phyloP scores from a whole-genome alignment of 2,888 invertebrate species.

The Leptothorax acervorum region DNA sequence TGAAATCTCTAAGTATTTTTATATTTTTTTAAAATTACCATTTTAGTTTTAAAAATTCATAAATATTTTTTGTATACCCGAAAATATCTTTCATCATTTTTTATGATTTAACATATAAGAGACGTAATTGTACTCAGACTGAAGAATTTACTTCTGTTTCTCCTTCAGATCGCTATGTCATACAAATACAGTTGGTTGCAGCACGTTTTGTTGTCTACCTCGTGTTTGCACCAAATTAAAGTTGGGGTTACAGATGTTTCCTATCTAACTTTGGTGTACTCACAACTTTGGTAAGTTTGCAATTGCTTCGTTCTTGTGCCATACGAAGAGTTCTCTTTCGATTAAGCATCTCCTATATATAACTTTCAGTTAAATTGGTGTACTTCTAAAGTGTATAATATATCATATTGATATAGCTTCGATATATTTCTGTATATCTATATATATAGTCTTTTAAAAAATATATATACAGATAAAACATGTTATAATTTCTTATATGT shows the following conservation, averaged over 20 bases:
- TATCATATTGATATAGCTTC: background rate
- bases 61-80: background rate
- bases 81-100: background rate
- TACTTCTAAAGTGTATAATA: background rate
- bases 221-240: conserved; percentile 44
- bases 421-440: background rate
- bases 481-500: background rate
- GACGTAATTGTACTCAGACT: background rate
- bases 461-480: background rate
- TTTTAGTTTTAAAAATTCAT: background rate
- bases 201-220: conserved; percentile 33
- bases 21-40: background rate
- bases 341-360: conserved; percentile 28
- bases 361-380: conserved; percentile 28
- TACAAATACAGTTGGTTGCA: conserved; percentile 14
- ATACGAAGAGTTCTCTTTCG: conserved; percentile 24
- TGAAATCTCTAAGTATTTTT: background rate
- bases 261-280: conserved; percentile 46
- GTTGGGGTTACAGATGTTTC: conserved; percentile 51
- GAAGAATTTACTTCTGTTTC: background rate
- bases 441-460: background rate
- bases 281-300: conserved; percentile 37
- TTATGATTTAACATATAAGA: background rate
- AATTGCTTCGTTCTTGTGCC: conserved; percentile 38
- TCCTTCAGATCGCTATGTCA: background rate